Evolutionary conservation across 2,797 vertebrate genomes (phyloP).

Genomic region (Erpetoichthys calabaricus): DNA sequence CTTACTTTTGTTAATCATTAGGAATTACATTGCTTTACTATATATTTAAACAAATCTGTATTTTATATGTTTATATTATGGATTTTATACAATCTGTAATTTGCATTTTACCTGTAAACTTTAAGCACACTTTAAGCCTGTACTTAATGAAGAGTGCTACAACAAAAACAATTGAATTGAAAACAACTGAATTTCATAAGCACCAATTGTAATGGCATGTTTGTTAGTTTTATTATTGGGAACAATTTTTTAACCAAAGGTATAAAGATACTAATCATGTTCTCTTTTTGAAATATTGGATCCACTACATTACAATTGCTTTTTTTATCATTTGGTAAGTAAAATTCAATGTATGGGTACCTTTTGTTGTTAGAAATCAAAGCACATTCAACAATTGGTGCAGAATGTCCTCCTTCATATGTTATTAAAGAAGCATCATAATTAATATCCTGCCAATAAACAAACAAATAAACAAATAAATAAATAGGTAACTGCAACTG

Average conservation of each 20-base stretch:
- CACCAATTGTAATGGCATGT: neutral
- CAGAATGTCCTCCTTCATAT: slow-evolving; percentile 29
- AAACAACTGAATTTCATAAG: neutral
- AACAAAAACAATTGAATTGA: neutral
- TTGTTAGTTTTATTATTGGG: neutral
- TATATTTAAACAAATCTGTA: no score
- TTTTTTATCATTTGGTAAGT: slow-evolving; percentile 1
- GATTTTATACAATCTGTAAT: no score
- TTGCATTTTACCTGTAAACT: no score
- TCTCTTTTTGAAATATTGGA: neutral
- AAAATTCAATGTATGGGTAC: slow-evolving; percentile 23
- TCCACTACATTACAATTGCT: neutral
- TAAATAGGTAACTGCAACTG: neutral
- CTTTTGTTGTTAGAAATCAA: slow-evolving; percentile 39
- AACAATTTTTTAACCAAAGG: neutral
- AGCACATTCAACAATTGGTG: slow-evolving; percentile 40
- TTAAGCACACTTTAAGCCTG: no score
- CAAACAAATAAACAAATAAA: neutral
- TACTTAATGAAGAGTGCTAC: neutral
- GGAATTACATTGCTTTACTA: no score
- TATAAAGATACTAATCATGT: neutral
- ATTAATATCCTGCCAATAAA: slow-evolving; percentile 16
- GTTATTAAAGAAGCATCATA: slow-evolving; percentile 15
- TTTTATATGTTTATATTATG: no score
- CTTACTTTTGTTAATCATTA: no score